Evolutionary conservation across 2,113 vertebrate genomes (phyloP).

Genomic region (Poecile atricapillus): DNA sequence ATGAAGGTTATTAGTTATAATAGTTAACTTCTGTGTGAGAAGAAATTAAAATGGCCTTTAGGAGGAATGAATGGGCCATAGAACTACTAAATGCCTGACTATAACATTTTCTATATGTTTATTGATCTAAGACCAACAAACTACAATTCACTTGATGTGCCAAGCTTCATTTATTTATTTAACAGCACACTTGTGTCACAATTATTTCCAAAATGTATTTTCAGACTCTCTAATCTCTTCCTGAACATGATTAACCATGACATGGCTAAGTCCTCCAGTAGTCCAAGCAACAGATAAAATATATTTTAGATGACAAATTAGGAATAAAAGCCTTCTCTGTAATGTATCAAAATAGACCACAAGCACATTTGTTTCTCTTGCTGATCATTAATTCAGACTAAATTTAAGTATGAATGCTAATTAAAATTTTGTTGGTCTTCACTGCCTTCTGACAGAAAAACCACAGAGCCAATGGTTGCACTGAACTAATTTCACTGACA

Average conservation of each 20-base stretch:
- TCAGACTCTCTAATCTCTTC: not conserved
- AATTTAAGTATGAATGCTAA: slow-evolving; percentile 41
- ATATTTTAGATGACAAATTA: not conserved
- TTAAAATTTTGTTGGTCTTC: slow-evolving; percentile 55
- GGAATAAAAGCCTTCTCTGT: not conserved
- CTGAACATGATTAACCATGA: not conserved
- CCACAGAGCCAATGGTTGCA: not conserved
- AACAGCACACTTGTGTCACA: not conserved
- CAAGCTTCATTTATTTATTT: not conserved
- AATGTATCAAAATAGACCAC: not conserved
- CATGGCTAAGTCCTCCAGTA: not conserved
- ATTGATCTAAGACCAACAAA: not conserved
- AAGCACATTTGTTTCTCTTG: slow-evolving; percentile 26
- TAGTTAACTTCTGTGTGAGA: not conserved
- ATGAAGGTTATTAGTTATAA: not conserved
- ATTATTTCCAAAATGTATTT: not conserved
- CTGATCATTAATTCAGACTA: slow-evolving; percentile 44
- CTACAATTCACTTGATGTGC: not conserved
- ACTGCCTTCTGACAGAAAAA: slow-evolving; percentile 23
- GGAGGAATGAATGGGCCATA: not conserved
- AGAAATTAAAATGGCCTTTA: not conserved
- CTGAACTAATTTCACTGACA: slow-evolving; percentile 64
- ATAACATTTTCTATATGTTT: not conserved
- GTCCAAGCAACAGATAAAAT: not conserved
- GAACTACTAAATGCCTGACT: not conserved